phyloP scores from a whole-genome alignment of 2,888 invertebrate genomes.

The Yponomeuta plumbellus region DNA sequence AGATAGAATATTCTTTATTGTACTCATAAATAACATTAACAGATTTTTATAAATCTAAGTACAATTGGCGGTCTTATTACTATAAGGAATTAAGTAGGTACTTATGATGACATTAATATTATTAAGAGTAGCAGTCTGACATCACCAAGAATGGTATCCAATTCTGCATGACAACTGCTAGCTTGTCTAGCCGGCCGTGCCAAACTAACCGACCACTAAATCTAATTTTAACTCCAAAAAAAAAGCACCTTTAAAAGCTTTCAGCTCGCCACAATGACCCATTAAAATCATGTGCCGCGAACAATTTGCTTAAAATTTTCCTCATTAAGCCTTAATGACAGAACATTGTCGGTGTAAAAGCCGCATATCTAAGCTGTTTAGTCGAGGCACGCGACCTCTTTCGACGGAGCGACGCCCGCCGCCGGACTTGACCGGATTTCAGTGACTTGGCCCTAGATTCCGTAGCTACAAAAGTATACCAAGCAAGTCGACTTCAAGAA shows the following conservation, averaged over 20 bases:
- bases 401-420: neutral
- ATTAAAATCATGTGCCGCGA: constrained; percentile 12
- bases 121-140: too few relatives aligned
- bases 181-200: too few relatives aligned
- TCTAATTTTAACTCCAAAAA: neutral
- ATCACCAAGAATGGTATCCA: too few relatives aligned
- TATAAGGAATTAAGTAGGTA: too few relatives aligned
- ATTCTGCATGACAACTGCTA: too few relatives aligned
- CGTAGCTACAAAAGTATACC: constrained; percentile 13
- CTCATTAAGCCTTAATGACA: constrained; percentile 33
- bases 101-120: too few relatives aligned
- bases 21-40: too few relatives aligned
- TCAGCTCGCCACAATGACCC: constrained; percentile 2
- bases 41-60: too few relatives aligned
- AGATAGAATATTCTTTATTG: too few relatives aligned
- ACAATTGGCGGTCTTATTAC: too few relatives aligned
- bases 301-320: constrained; percentile 22
- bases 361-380: constrained; percentile 34
- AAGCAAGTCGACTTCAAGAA: too few relatives aligned
- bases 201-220: too few relatives aligned
- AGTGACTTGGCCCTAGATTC: constrained; percentile 21
- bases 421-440: neutral
- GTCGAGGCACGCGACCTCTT: constrained; percentile 7
- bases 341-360: constrained; percentile 38
- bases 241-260: neutral